phyloP scores from a whole-genome alignment of 1,140 invertebrate genomes.

The Trachymyrmex septentrionalis region DNA sequence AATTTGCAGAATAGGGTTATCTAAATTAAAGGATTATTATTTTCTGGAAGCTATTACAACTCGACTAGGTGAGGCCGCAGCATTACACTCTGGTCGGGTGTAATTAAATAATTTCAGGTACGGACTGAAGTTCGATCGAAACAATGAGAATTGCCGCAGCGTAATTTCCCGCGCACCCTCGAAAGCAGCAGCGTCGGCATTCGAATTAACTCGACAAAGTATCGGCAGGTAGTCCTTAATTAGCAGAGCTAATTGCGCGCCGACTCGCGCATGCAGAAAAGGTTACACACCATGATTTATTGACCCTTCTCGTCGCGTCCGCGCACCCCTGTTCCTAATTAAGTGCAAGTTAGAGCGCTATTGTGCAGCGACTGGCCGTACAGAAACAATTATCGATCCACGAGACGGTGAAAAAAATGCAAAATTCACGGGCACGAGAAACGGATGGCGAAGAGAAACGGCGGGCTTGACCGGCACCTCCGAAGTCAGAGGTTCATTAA shows the following conservation, averaged over 20 bases:
- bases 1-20: neutral
- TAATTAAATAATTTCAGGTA: conserved; percentile 72
- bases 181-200: conserved; percentile 55
- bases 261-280: conserved; percentile 78
- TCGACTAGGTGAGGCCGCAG: neutral
- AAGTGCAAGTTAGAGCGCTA: conserved; percentile 77
- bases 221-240: conserved; percentile 82
- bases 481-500: conserved; percentile 67
- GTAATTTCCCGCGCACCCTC: conserved; percentile 50
- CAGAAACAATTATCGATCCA: conserved; percentile 76
- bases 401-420: conserved; percentile 66
- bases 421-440: conserved; percentile 64
- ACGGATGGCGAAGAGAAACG: conserved; percentile 40
- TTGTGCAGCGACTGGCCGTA: conserved; percentile 67
- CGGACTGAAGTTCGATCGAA: conserved; percentile 53
- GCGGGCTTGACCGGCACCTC: conserved; percentile 5
- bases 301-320: conserved; percentile 67
- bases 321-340: conserved; percentile 77
- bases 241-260: conserved; percentile 81
- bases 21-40: conserved; percentile 29
- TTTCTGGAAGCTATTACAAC: conserved; percentile 29
- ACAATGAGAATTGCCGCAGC: conserved; percentile 51
- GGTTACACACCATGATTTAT: conserved; percentile 81
- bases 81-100: conserved; percentile 19
- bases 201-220: conserved; percentile 82